phyloP scores from a whole-genome alignment of 2,113 vertebrate species.

The Melanotaenia duboulayi region DNA sequence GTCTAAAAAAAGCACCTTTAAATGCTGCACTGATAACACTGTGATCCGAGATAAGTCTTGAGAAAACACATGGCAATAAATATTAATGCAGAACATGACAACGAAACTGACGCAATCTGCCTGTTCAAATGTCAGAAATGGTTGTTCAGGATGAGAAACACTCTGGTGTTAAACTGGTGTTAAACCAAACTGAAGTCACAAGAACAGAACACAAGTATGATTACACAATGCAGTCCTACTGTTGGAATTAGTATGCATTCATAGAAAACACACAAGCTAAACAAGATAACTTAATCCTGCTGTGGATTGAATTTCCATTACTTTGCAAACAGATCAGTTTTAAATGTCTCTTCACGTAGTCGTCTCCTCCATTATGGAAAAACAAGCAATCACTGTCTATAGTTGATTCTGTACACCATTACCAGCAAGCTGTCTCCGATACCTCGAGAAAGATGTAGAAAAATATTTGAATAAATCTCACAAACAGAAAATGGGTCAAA shows the following conservation, averaged over 20 bases:
- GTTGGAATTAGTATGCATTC: background rate
- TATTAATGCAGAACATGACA: background rate
- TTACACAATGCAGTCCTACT: background rate
- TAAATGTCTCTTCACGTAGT: conserved; percentile 68
- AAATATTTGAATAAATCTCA: conserved; percentile 63
- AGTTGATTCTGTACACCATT: conserved; percentile 46
- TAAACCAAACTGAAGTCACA: background rate
- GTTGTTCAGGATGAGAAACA: background rate
- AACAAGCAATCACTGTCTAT: conserved; percentile 73
- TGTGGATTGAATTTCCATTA: conserved; percentile 63
- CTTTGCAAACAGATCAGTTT: conserved; percentile 72
- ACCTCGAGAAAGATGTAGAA: conserved; percentile 53
- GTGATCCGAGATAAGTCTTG: background rate
- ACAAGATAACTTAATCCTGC: conserved; percentile 38
- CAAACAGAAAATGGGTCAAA: conserved; percentile 48
- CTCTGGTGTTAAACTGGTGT: conserved; percentile 3
- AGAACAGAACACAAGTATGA: background rate
- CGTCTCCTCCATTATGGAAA: conserved; percentile 60
- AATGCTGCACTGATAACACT: background rate
- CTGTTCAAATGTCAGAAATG: background rate
- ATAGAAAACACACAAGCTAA: conserved; percentile 1
- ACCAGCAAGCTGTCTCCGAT: conserved; percentile 42
- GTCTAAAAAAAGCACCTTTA: conserved; percentile 1
- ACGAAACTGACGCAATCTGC: background rate
- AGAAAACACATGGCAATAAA: background rate